These are phyloP conservation scores for Caenorhabditis uteleia DNA, from an alignment of 2,888 invertebrate genomes.

Conservation along the genomic window DNA sequence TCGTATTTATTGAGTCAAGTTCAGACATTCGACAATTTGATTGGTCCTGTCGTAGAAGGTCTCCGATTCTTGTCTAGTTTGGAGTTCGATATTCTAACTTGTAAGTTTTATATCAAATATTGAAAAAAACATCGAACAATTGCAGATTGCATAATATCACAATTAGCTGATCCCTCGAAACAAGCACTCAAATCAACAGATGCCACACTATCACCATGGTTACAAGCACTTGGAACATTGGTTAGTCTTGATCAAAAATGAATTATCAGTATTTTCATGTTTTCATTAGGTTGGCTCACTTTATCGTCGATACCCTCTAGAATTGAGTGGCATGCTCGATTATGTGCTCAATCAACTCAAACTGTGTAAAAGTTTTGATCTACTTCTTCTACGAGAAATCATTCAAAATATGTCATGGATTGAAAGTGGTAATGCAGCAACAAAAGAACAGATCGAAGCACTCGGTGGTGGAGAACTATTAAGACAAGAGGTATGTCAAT, in stretches of 20 bases:
- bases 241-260: conserved; percentile 77
- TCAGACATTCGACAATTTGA: conserved; percentile 90
- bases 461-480: conserved; percentile 95
- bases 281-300: conserved; percentile 83
- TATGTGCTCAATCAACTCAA: conserved; percentile 96
- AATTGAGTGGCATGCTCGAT: conserved; percentile 90
- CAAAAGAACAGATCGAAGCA: conserved; percentile 91
- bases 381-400: conserved; percentile 90
- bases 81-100: conserved; percentile 93
- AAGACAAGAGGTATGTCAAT: conserved; percentile 83
- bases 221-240: conserved; percentile 84
- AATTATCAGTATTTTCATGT: conserved; percentile 14
- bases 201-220: conserved; percentile 81
- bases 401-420: conserved; percentile 99
- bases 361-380: conserved; percentile 85
- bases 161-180: conserved; percentile 80
- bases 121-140: no score
- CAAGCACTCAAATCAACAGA: conserved; percentile 84
- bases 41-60: conserved; percentile 94
- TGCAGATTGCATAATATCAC: conserved; percentile 86
- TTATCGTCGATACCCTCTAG: conserved; percentile 89
- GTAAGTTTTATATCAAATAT: no score
- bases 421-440: conserved; percentile 94
- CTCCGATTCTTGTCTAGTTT: conserved; percentile 91
- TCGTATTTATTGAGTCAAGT: conserved; percentile 83